phyloP scores from a whole-genome alignment of 2,797 vertebrate species.

The Tiaroga cobitis region DNA sequence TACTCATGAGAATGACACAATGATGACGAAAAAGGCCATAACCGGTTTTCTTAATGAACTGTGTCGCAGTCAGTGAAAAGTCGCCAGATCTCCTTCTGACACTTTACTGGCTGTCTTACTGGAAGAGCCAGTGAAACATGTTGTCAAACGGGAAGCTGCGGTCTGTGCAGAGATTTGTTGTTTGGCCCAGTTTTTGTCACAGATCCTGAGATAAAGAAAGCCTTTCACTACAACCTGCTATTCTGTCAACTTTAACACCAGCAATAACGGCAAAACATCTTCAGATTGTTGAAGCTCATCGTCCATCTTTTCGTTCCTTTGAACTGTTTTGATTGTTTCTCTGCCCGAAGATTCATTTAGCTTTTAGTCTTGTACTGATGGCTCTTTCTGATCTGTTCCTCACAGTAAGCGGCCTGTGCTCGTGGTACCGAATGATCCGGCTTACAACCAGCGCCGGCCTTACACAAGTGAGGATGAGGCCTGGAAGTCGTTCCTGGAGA shows the following conservation, averaged over 20 bases:
- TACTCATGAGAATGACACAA: not conserved
- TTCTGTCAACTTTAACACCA: conserved; percentile 62
- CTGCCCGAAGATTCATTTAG: not conserved
- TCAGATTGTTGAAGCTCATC: not conserved
- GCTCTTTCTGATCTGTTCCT: conserved; percentile 26
- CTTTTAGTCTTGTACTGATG: conserved; percentile 7
- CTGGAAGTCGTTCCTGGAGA: conserved; percentile 98
- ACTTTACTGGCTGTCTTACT: conserved; percentile 67
- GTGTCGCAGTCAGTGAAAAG: conserved; percentile 70
- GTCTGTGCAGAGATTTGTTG: conserved; percentile 76
- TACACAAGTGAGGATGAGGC: conserved; percentile 97
- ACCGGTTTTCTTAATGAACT: conserved; percentile 60
- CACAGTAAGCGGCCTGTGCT: conserved; percentile 93
- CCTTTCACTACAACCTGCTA: conserved; percentile 38
- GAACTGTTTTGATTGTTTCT: not conserved
- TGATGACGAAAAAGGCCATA: conserved; percentile 22
- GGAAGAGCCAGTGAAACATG: conserved; percentile 77
- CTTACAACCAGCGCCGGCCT: conserved; percentile 89
- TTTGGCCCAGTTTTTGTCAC: conserved; percentile 70
- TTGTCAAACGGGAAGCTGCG: conserved; percentile 62
- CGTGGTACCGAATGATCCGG: conserved; percentile 94
- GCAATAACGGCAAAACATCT: conserved; percentile 4
- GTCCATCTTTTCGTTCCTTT: conserved; percentile 19
- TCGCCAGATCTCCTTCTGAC: conserved; percentile 52
- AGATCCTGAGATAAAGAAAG: conserved; percentile 68